Evolutionary conservation across 23 tunicate species (phyloP), one percentile per base, ranked within the genome.

Genomic region (Botrylloides violaceus): DNA sequence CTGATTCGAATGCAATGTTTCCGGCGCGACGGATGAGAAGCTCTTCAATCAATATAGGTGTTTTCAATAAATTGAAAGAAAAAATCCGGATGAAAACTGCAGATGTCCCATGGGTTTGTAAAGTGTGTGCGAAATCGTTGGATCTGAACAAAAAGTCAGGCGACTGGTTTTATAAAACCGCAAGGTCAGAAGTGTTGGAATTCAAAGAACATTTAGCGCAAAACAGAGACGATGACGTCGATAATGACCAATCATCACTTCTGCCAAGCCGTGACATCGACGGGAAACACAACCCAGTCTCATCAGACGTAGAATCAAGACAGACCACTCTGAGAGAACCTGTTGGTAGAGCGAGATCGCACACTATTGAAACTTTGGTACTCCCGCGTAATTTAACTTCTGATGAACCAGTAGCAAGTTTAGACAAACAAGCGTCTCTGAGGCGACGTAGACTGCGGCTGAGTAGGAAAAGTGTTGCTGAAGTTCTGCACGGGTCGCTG

Each of bases 81-180:
- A n/a, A n/a, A n/a, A n/a, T n/a, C n/a, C n/a, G n/a, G n/a, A n/a
- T n/a, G n/a, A n/a, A n/a, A n/a, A n/a, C n/a, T n/a, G n/a, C n/a
- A n/a, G n/a, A n/a, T n/a, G n/a, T n/a, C n/a, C n/a, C 30, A 4
- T 85, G 93, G 93, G 58, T 85, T 38, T 85, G 93, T 38, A 47
- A 72, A 55, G 93, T 85, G 48, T 85, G 93, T 36, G 65, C 65
- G 58, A 78, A 78, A 38, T 59, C 84, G 23, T 21, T 85, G 20
- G 84, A 85, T 27, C 25, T 85, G 49, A 78, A 79, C 32, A 85
- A 85, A 55, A 79, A 79, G 66, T 60, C 81, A 0, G 93, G 93
- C 2, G 84, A 85, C 35, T 85, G 93, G 93, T 85, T 85, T 66
- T 33, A 66, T 24, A 58, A 24, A n/a, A 77, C 68, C 27, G 53